These are phyloP conservation scores for Odontomyia ornata DNA, from an alignment of 2,888 invertebrate species.

Conservation along the genomic window DNA sequence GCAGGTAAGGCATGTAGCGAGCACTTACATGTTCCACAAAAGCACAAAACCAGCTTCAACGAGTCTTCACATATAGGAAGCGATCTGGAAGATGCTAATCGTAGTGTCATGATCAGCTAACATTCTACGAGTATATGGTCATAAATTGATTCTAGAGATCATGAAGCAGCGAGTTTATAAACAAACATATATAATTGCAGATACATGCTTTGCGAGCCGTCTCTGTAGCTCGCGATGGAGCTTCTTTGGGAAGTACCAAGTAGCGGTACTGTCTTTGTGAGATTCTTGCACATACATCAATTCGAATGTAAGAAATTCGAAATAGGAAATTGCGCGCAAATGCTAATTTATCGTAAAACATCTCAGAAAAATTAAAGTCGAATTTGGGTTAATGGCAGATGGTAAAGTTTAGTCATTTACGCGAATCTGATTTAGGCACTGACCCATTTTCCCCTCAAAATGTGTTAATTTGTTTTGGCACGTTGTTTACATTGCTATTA, in stretches of 20 bases:
- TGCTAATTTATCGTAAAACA: constrained; percentile 29
- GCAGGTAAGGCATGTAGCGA: background rate
- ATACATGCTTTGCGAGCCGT: background rate
- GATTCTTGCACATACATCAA: constrained; percentile 3
- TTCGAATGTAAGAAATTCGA: background rate
- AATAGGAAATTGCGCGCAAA: constrained; percentile 7
- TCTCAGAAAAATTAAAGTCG: background rate
- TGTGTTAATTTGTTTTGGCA: background rate
- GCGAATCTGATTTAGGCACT: background rate
- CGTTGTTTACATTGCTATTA: background rate
- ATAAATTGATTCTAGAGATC: constrained; percentile 26
- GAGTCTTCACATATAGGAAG: constrained; percentile 33
- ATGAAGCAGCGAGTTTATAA: background rate
- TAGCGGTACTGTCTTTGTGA: background rate
- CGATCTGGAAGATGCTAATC: constrained; percentile 22
- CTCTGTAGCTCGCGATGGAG: background rate
- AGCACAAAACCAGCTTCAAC: constrained; percentile 17
- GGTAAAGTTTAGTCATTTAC: background rate
- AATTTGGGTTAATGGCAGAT: constrained; percentile 19
- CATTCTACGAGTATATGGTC: constrained; percentile 1
- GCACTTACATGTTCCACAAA: constrained; percentile 18
- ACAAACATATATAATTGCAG: constrained; percentile 6
- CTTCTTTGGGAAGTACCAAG: background rate
- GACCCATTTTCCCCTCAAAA: constrained; percentile 3
- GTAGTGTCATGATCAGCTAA: constrained; percentile 28